These are phyloP conservation scores for Anarhynchus alexandrinus DNA, from an alignment of 2,113 vertebrate genomes.

Conservation along the genomic window DNA sequence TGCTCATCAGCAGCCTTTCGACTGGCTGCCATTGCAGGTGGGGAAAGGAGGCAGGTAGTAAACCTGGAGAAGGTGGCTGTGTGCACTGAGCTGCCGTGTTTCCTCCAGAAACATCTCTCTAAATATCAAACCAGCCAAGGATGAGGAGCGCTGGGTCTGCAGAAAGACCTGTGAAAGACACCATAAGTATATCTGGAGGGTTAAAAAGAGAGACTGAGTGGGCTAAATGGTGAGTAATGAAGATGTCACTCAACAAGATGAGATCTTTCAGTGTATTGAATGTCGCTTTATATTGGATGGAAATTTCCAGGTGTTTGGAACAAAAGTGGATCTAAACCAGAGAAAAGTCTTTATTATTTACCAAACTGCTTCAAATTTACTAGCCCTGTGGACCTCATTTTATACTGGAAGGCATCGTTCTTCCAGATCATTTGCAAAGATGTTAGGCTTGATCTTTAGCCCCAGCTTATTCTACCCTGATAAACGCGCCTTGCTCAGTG, in stretches of 20 bases:
- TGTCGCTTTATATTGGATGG: neutral
- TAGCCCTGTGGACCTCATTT: neutral
- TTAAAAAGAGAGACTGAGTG: conserved; percentile 34
- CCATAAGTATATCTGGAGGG: neutral
- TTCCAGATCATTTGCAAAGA: neutral
- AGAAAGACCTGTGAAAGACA: neutral
- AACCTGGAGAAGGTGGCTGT: rapidly evolving
- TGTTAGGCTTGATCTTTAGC: neutral
- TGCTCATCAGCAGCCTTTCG: neutral
- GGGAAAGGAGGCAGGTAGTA: neutral
- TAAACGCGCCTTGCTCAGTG: neutral
- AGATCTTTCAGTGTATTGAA: neutral
- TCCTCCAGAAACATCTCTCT: neutral
- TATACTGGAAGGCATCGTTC: neutral
- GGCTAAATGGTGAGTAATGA: conserved; percentile 32
- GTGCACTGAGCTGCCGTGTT: neutral
- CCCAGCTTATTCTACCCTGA: neutral
- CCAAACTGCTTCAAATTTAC: neutral
- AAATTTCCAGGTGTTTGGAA: conserved; percentile 21
- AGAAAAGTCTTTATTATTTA: neutral
- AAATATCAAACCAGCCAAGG: neutral
- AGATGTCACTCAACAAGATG: neutral
- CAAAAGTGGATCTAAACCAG: neutral
- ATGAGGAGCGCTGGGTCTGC: neutral
- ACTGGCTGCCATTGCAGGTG: neutral